Evolutionary conservation across 1,140 invertebrate genomes (phyloP).

Genomic region (Ostrea denselamellosa): DNA sequence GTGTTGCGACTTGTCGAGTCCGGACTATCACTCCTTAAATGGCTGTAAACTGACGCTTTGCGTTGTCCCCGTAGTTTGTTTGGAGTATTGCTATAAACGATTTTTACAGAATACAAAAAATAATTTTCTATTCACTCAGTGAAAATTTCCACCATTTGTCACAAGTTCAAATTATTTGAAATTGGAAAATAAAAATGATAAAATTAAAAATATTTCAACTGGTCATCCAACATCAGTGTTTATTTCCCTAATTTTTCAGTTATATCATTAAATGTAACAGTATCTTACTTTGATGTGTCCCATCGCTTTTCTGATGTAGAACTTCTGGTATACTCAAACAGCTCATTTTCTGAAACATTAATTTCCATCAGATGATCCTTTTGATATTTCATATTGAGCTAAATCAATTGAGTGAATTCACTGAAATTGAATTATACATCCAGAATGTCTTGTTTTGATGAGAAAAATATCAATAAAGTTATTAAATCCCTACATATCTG

Average conservation of each 20-base stretch:
- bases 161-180: too few species aligned
- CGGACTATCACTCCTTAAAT: constrained; percentile 20
- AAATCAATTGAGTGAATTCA: too few species aligned
- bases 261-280: not conserved
- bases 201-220: too few species aligned
- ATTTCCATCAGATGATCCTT: not conserved
- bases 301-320: constrained; percentile 8
- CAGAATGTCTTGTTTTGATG: too few species aligned
- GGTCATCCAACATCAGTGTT: too few species aligned
- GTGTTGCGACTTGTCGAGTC: constrained; percentile 47
- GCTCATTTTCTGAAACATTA: not conserved
- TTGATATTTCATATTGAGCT: not conserved
- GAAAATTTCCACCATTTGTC: not conserved
- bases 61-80: not conserved
- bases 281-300: constrained; percentile 13
- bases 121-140: not conserved
- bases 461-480: too few species aligned
- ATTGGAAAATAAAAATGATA: too few species aligned
- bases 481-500: too few species aligned
- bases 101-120: not conserved
- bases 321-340: constrained; percentile 12
- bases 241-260: too few species aligned
- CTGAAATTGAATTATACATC: too few species aligned
- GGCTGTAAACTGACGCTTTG: not conserved
- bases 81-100: not conserved